Evolutionary conservation across 2,113 vertebrate genomes (phyloP), one percentile per base, ranked within the genome.

Genomic region (Micromys minutus): DNA sequence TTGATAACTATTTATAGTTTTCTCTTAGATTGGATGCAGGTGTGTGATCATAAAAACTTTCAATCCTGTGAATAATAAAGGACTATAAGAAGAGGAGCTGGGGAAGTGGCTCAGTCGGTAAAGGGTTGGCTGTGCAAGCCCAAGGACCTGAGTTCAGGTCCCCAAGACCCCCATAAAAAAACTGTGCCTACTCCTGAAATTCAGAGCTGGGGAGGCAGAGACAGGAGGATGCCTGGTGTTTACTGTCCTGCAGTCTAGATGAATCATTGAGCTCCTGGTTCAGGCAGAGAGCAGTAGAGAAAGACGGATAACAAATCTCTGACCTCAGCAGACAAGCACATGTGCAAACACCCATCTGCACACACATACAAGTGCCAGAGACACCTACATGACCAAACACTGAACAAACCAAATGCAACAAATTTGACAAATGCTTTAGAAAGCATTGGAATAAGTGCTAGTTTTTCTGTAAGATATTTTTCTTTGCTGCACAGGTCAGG

Each of bases 401-500:
- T 9, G 11, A 45, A 47, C 42, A 85, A 21, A 85, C 12, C 81
- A 63, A 11, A 84, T 45, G 24, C 31, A 50, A 89, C 15, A 61
- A 69, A 36, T 91, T 91, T 92, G 79, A 86, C 95, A 93, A 39
- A 90, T 0, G 0, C 57, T 39, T 95, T 79, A 77, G 61, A 92
- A 94, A 94, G 19, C 74, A 75, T 95, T 96, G 81, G 45, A 79
- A 77, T 36, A 59, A 95, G 50, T 95, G 71, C 89, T 95, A 74
- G 92, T 95, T 96, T 93, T 65, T 95, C 80, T 95, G 83, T 80
- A 95, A 94, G 97, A 96, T 93, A 87, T 6, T 98, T 85, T 76
- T 96, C 87, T 97, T 95, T 97, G 85, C 92, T 96, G 45, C 95
- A 74, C 91, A 91, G 94, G 90, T 1, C 12, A 87, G 96, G 94